A percentile compares a stretch with the other conserved stretches of the same genome.
Conservation (phyloP, 2,888 invertebrate genomes). For the Acleris sparsana region DNA sequence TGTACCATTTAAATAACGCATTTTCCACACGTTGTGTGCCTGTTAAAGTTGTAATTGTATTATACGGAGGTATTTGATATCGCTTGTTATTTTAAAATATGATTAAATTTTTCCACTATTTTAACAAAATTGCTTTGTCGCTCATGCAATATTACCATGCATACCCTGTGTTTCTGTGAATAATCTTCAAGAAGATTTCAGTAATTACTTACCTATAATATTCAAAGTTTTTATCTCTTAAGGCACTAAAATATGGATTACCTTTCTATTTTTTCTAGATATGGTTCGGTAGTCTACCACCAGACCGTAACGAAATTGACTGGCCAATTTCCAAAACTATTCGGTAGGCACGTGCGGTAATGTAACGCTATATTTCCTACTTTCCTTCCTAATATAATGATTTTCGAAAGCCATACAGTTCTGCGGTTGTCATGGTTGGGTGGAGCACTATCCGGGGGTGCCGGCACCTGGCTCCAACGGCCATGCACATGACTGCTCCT, state of each 20-base stretch:
- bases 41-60: conserved; percentile 15
- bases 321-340: conserved; percentile 34
- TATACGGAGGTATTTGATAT: background rate
- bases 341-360: conserved; percentile 37
- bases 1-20: conserved; percentile 17
- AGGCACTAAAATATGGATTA: conserved; percentile 3
- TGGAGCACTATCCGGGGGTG: conserved; percentile 54
- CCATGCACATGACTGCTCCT: conserved; percentile 52
- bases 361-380: conserved; percentile 44
- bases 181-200: background rate
- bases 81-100: conserved; percentile 2
- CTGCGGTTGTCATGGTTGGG: conserved; percentile 59
- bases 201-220: background rate
- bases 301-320: conserved; percentile 28
- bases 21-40: conserved; percentile 14
- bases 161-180: background rate
- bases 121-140: conserved; percentile 4
- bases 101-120: background rate
- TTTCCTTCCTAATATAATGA: conserved; percentile 49
- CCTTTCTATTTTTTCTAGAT: conserved; percentile 29
- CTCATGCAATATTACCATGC: background rate
- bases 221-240: background rate
- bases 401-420: conserved; percentile 65
- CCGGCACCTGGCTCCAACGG: conserved; percentile 52
- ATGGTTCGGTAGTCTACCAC: conserved; percentile 27